Evolutionary conservation across 2,797 vertebrate species (phyloP).

Genomic region (Decapterus maruadsi): DNA sequence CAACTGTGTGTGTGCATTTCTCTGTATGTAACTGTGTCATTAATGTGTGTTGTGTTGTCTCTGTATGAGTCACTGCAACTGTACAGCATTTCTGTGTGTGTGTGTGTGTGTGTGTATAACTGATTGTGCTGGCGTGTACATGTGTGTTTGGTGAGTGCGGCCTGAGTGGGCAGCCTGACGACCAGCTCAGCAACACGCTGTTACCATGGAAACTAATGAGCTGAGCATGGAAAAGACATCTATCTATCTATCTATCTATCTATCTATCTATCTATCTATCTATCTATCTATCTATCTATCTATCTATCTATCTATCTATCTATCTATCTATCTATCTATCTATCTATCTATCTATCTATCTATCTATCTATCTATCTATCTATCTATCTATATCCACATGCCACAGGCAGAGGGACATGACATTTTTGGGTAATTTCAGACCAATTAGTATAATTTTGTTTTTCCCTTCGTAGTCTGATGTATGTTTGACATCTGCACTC

Average conservation of each 20-base stretch:
- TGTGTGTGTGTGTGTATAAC: slow-evolving; percentile 1
- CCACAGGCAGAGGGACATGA: no score
- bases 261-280: no score
- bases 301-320: no score
- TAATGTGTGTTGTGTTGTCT: not conserved
- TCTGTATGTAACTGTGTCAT: slow-evolving; percentile 10
- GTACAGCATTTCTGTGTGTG: slow-evolving; percentile 4
- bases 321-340: no score
- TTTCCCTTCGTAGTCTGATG: no score
- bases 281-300: no score
- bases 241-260: not conserved
- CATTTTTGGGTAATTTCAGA: not conserved
- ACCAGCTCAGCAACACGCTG: slow-evolving; percentile 83
- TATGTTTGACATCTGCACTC: not conserved
- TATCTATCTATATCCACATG: no score
- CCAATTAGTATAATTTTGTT: not conserved
- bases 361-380: no score
- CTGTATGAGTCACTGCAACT: slow-evolving; percentile 28
- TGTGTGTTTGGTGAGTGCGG: slow-evolving; percentile 54
- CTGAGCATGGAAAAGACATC: slow-evolving; percentile 29
- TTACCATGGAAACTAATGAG: slow-evolving; percentile 88
- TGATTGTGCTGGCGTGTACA: slow-evolving; percentile 5
- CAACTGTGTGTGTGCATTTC: slow-evolving; percentile 8
- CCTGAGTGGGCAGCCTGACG: slow-evolving; percentile 85
- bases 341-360: no score